phyloP scores from a whole-genome alignment of 2,113 vertebrate species.

The Mustela lutreola region DNA sequence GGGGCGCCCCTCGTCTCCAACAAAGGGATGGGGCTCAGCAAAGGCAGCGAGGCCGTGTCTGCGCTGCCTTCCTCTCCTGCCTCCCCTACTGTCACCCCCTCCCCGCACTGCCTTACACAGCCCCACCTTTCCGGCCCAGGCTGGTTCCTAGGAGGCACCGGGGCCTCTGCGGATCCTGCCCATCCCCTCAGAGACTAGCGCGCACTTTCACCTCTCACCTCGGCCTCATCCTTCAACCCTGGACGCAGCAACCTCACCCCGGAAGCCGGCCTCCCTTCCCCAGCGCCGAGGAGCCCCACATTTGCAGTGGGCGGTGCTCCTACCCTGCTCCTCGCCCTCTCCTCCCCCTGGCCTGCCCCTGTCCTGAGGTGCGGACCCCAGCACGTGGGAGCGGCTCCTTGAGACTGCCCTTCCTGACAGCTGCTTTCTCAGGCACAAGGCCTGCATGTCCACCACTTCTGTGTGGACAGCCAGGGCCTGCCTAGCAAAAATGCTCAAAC shows the following conservation, averaged over 20 bases:
- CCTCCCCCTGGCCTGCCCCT: rapidly evolving
- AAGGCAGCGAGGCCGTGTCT: no score
- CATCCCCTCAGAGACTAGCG: neutral
- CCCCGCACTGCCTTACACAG: neutral
- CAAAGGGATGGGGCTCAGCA: neutral
- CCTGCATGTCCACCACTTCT: neutral
- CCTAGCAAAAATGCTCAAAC: neutral
- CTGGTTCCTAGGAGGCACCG: neutral
- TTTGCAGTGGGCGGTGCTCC: neutral
- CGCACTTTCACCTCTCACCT: neutral
- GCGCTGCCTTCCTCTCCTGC: rapidly evolving
- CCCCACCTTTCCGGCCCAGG: neutral
- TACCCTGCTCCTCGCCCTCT: neutral
- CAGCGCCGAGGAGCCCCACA: rapidly evolving
- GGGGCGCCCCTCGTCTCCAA: neutral
- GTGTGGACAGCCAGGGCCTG: neutral
- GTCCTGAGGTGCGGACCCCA: neutral
- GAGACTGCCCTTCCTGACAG: rapidly evolving
- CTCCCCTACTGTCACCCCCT: rapidly evolving
- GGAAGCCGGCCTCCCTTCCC: neutral
- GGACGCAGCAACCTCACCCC: neutral
- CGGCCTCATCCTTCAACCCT: neutral
- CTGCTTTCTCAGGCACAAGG: neutral
- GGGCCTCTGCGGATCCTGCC: neutral
- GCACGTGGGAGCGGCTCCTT: rapidly evolving